phyloP scores from a whole-genome alignment of 2,888 invertebrate genomes.

The Rhamnusium bicolor region DNA sequence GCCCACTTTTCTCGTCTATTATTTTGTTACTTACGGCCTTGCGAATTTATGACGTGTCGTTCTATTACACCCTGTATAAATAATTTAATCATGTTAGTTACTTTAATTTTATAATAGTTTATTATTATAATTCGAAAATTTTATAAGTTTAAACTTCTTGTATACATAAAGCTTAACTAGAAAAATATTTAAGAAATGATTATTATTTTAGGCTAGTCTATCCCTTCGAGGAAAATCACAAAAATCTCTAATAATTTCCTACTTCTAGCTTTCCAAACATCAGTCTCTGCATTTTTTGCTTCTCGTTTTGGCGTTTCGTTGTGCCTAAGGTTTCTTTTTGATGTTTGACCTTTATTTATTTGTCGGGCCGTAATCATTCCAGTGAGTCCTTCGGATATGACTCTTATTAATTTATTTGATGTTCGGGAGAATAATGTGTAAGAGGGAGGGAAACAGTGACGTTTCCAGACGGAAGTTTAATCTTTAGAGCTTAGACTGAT shows the following conservation, averaged over 20 bases:
- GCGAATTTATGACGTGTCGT: no score
- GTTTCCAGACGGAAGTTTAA: not conserved
- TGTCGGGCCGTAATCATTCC: slow-evolving; percentile 50
- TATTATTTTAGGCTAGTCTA: slow-evolving; percentile 19
- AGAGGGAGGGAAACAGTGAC: not conserved
- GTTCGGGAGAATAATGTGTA: slow-evolving; percentile 18
- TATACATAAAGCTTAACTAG: no score
- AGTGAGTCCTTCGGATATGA: slow-evolving; percentile 45
- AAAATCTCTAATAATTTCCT: slow-evolving; percentile 34
- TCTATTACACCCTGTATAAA: no score
- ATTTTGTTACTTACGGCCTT: no score
- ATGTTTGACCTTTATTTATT: slow-evolving; percentile 53
- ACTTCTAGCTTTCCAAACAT: slow-evolving; percentile 30
- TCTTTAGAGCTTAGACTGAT: not conserved
- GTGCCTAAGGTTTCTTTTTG: slow-evolving; percentile 49
- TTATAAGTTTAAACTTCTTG: no score
- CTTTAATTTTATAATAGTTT: no score
- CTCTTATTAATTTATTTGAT: slow-evolving; percentile 51
- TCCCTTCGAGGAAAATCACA: slow-evolving; percentile 16
- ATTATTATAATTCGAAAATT: no score
- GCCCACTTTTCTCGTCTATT: no score
- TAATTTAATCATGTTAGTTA: no score
- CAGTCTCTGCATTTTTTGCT: slow-evolving; percentile 20
- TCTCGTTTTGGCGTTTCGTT: slow-evolving; percentile 43
- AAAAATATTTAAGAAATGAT: no score